These are phyloP conservation scores for Tychaedon coryphoeus DNA, from an alignment of 2,113 vertebrate genomes.

Conservation along the genomic window DNA sequence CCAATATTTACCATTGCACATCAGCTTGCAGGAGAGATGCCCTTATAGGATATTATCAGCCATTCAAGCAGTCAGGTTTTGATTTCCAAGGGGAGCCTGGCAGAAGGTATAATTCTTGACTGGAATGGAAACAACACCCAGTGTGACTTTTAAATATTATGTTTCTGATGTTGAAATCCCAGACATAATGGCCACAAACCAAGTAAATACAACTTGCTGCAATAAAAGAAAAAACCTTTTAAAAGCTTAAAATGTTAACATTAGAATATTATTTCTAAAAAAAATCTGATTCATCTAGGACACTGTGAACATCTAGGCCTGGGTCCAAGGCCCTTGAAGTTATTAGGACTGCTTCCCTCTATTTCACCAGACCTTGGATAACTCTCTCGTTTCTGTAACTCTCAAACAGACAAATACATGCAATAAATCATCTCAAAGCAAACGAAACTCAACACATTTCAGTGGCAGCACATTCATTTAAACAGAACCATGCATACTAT, in stretches of 20 bases:
- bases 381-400: background rate
- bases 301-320: background rate
- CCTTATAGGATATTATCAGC: background rate
- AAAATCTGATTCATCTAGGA: background rate
- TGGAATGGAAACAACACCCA: background rate
- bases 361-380: conserved; percentile 14
- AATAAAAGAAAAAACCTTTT: conserved; percentile 9
- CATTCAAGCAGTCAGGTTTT: background rate
- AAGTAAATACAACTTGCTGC: background rate
- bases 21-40: background rate
- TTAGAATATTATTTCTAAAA: background rate
- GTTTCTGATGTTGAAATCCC: background rate
- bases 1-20: background rate
- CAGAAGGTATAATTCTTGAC: background rate
- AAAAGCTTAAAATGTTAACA: conserved; percentile 41
- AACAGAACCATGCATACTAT: conserved; percentile 38
- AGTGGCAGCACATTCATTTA: conserved; percentile 53
- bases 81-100: background rate
- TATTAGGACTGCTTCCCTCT: background rate
- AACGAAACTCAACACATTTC: conserved; percentile 48
- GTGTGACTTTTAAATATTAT: conserved; percentile 12
- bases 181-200: background rate
- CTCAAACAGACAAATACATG: conserved; percentile 18
- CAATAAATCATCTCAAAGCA: conserved; percentile 42
- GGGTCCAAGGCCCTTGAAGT: conserved; percentile 1